phyloP scores from a whole-genome alignment of 2,797 vertebrate genomes.

The Basileuterus tristriatus region DNA sequence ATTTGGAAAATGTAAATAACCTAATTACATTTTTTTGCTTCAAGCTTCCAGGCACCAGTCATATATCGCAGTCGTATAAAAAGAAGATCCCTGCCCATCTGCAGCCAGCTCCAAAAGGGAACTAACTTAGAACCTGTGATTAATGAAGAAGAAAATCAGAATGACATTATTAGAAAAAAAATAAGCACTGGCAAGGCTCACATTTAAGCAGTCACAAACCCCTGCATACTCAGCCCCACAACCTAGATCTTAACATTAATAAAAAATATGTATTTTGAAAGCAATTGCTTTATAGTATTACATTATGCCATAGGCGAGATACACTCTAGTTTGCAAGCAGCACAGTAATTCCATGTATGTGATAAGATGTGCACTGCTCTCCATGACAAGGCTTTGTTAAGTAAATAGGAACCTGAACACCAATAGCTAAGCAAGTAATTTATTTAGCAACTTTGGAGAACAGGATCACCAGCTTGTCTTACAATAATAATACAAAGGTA shows the following conservation, averaged over 20 bases:
- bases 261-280: neutral
- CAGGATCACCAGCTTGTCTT: neutral
- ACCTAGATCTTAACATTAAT: neutral
- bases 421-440: neutral
- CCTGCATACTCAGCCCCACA: neutral
- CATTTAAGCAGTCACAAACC: neutral
- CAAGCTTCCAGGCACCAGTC: constrained; percentile 92
- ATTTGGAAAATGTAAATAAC: constrained; percentile 48
- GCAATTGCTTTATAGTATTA: neutral
- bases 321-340: neutral
- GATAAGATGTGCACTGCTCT: neutral
- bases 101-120: constrained; percentile 98
- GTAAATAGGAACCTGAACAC: neutral
- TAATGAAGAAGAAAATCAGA: constrained; percentile 52
- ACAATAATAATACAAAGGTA: neutral
- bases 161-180: constrained; percentile 18
- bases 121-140: constrained; percentile 92
- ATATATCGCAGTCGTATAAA: constrained; percentile 94
- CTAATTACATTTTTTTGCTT: constrained; percentile 83
- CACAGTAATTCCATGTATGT: neutral
- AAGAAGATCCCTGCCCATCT: constrained; percentile 95
- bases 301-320: neutral
- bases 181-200: neutral
- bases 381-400: neutral
- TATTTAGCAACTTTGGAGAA: neutral